Base-by-base conservation (phyloP, 1,140 invertebrate genomes). In the Pachypeltis micranthus region DNA sequence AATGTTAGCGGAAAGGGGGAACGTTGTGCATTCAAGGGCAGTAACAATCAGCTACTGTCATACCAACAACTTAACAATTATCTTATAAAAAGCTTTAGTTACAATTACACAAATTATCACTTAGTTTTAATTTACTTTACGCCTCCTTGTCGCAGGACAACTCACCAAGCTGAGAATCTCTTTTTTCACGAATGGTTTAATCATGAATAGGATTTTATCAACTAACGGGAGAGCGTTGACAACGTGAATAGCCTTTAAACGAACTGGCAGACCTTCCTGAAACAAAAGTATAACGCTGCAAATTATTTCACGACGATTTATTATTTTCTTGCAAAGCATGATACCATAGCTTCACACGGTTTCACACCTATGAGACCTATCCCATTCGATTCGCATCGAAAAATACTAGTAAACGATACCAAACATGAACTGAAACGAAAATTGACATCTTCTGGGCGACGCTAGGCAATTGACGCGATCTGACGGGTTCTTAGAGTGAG, bases 191-290 rank as follows among this genome's bases (percentile, higher is more conserved):
- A 68, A 70, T 14, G 67, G 67, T 31, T 65, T 67, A n/a, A 68
- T 66, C 23, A 70, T 39, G 28, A 26, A 26, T 63, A 77, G 59
- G 67, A 47, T 68, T 65, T 69, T 63, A n/a, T 67, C 39, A 31
- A 68, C 63, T 12, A 68, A 56, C n/a, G 63, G 58, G 12, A 63
- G 62, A 16, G 62, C 61, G 28, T 69, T 68, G n/a, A 68, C 59
- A 4, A 68, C 54, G 28, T 67, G 64, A 25, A 69, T 68, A 0
- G 44, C 62, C 61, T 67, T 65, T 21, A 70, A 51, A 24, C 66
- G 44, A 4, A 69, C 64, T 2, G 66, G 69, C 44, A 65, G 44
- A 1, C 63, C 65, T 64, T 69, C 71, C 58, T 72, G 71, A 3
- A 56, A 55, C 21, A n/a, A 39, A 51, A 21, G 19, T 4, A 10